Percentiles rank a stretch among this genome's conserved stretches.
Evolutionary conservation across 2,797 vertebrate genomes (phyloP).

Genomic region (Clarias laeviceps): DNA sequence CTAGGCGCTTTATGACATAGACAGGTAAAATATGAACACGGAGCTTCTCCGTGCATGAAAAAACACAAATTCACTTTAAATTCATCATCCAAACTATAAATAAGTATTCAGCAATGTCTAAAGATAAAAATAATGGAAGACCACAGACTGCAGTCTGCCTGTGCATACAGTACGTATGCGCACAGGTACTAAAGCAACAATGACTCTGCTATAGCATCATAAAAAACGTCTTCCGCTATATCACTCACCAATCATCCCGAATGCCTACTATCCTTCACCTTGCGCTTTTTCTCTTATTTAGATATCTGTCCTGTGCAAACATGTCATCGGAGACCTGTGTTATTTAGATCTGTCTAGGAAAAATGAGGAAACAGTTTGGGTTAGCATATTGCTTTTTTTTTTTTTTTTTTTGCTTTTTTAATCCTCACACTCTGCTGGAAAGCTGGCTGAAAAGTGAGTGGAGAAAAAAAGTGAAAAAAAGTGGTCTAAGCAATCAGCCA

Average conservation of each 20-base stretch:
- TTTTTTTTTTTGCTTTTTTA: constrained; percentile 31
- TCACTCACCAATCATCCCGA: constrained; percentile 8
- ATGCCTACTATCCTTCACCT: constrained; percentile 27
- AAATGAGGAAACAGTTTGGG: constrained; percentile 41
- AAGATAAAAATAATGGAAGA: background rate
- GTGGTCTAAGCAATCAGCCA: constrained; percentile 29
- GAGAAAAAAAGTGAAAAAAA: constrained; percentile 3
- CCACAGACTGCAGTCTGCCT: background rate
- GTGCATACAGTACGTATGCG: background rate
- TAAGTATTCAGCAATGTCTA: background rate
- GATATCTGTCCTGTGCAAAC: constrained; percentile 34
- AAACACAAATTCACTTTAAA: background rate
- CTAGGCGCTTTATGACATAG: constrained; percentile 17
- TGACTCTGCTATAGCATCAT: background rate
- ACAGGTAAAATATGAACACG: constrained; percentile 26
- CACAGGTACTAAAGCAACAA: background rate
- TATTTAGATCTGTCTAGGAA: constrained; percentile 39
- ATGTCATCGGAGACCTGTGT: constrained; percentile 34
- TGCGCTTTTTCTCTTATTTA: constrained; percentile 16
- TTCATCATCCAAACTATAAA: constrained; percentile 13
- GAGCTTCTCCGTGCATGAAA: constrained; percentile 13
- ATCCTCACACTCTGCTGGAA: constrained; percentile 27
- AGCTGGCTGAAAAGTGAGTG: constrained; percentile 31
- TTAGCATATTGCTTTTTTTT: constrained; percentile 47
- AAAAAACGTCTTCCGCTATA: background rate